These are phyloP conservation scores for Nautilus pompilius DNA, from an alignment of 1,140 invertebrate species.

Conservation along the genomic window DNA sequence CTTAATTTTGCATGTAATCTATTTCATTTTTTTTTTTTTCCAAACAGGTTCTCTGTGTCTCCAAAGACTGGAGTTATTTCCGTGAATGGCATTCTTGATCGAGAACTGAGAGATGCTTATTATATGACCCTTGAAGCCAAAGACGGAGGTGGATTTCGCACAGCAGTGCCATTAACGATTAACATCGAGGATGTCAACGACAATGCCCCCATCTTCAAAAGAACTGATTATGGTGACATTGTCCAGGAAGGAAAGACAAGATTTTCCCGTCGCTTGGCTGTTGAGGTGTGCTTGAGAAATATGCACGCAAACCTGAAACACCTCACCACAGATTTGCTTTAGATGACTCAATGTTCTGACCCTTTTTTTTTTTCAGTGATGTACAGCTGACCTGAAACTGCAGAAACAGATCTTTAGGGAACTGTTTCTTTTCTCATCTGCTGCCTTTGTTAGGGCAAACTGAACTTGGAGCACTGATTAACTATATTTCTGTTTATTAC, in stretches of 20 bases:
- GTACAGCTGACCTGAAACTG: too few relatives aligned
- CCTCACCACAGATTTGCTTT: too few relatives aligned
- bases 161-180: conserved; percentile 81
- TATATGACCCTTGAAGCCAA: conserved; percentile 88
- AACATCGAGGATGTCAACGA: conserved; percentile 60
- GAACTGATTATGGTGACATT: conserved; percentile 28
- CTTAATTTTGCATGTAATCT: conserved; percentile 5
- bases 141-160: conserved; percentile 83
- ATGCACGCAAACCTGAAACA: too few relatives aligned
- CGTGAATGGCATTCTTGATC: conserved; percentile 72
- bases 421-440: too few relatives aligned
- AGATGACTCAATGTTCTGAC: too few relatives aligned
- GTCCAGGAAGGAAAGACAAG: conserved; percentile 21
- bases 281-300: conserved; percentile 29
- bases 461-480: too few relatives aligned
- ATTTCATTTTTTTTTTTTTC: conserved; percentile 13
- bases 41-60: conserved; percentile 73
- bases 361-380: too few relatives aligned
- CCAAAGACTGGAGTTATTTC: conserved; percentile 77
- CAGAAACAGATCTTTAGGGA: too few relatives aligned
- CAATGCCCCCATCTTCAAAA: conserved; percentile 63
- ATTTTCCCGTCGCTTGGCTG: conserved; percentile 27
- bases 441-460: too few relatives aligned
- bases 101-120: conserved; percentile 80
- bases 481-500: too few relatives aligned